phyloP scores from a whole-genome alignment of 2,888 invertebrate genomes.

The Eremobia ochroleuca region DNA sequence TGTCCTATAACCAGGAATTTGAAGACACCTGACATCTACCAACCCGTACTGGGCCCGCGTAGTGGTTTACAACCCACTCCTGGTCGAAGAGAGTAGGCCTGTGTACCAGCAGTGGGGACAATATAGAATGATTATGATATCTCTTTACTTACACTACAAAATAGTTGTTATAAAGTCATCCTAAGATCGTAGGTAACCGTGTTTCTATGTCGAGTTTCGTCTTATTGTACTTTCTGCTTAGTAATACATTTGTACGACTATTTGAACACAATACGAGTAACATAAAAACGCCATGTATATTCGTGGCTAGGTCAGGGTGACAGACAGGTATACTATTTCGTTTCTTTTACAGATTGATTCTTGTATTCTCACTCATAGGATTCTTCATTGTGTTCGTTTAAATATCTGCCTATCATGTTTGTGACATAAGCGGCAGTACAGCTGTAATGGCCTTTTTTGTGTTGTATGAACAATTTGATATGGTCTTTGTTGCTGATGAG shows the following conservation, averaged over 20 bases:
- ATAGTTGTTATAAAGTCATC: constrained; percentile 25
- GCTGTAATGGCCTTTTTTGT: constrained; percentile 8
- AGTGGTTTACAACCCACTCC: not conserved
- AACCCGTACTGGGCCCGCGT: not conserved
- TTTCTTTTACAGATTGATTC: constrained; percentile 46
- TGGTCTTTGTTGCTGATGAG: constrained; percentile 26
- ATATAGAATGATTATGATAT: not conserved
- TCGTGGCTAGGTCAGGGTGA: constrained; percentile 52
- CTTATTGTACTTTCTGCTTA: constrained; percentile 63
- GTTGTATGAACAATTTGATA: constrained; percentile 4
- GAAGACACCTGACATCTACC: too few relatives aligned
- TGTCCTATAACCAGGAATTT: not conserved
- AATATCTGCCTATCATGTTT: constrained; percentile 31
- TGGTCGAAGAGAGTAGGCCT: not conserved
- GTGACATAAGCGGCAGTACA: constrained; percentile 1
- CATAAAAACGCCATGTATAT: constrained; percentile 54
- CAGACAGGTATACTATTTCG: constrained; percentile 42
- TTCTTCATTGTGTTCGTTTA: constrained; percentile 52
- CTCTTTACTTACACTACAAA: not conserved
- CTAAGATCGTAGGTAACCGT: constrained; percentile 54
- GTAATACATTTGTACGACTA: constrained; percentile 52
- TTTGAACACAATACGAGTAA: constrained; percentile 49
- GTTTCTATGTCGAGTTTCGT: constrained; percentile 63
- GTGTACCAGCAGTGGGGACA: not conserved
- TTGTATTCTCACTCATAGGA: constrained; percentile 41